Conservation (phyloP, 2,113 vertebrate species). For the Rhadina sibilatrix region DNA sequence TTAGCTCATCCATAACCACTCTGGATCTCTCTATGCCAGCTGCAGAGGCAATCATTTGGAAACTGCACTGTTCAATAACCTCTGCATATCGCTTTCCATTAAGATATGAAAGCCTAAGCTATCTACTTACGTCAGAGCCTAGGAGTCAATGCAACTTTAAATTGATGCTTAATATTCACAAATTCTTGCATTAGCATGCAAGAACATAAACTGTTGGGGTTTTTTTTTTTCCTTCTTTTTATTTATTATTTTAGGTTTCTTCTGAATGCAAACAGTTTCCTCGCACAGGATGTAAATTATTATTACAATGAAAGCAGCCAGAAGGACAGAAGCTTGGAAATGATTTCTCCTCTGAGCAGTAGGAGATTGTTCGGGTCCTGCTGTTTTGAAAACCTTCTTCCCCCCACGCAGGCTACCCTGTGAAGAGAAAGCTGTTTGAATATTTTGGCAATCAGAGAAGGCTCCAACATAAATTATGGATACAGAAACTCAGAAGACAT, state of each 20-base stretch:
- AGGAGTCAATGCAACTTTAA: constrained; percentile 54
- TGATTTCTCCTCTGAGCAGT: constrained; percentile 73
- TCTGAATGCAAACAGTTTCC: constrained; percentile 70
- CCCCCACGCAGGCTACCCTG: constrained; percentile 66
- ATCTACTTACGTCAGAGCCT: background rate
- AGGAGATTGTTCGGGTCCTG: constrained; percentile 76
- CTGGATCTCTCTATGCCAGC: constrained; percentile 59
- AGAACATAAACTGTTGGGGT: constrained; percentile 46
- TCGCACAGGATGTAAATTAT: constrained; percentile 74
- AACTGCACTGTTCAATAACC: constrained; percentile 37
- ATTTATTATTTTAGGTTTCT: constrained; percentile 40
- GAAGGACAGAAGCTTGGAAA: constrained; percentile 80
- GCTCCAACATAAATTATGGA: constrained; percentile 77
- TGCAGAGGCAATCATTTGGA: constrained; percentile 65
- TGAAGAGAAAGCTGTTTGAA: constrained; percentile 77
- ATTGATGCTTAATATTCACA: constrained; percentile 64
- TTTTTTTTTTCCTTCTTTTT: background rate
- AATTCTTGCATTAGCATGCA: constrained; percentile 64
- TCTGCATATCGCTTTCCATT: background rate
- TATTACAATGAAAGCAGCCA: constrained; percentile 77
- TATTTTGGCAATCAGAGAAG: constrained; percentile 77
- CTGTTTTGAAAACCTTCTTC: constrained; percentile 78
- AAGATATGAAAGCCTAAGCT: constrained; percentile 50
- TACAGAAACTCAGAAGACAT: constrained; percentile 72
- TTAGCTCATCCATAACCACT: constrained; percentile 59